Base-by-base conservation (phyloP, 2,797 vertebrate genomes). In the Tangara arthus region DNA sequence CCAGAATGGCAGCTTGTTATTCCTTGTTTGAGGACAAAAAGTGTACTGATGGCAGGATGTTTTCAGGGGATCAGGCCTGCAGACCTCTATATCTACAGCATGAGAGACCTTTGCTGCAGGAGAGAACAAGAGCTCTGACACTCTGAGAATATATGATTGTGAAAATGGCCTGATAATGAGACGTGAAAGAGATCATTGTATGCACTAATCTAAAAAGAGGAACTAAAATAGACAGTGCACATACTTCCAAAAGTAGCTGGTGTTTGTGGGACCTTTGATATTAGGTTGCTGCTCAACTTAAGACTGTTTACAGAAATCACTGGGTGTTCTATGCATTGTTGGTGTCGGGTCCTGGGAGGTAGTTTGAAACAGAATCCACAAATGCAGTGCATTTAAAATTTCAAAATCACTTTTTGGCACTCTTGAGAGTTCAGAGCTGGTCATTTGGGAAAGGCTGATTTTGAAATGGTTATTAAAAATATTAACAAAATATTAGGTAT, bases 21-120 rank as follows among this genome's bases (percentile, higher is more conserved):
- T 93, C 26, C 60, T 87, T 96, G 61, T 96, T 86, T 91, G 82
- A 90, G 73, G 73, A 79, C 82, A 86, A 63, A 78, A 90, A 63
- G 80, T 65, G 30, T 4, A 5, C 28, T 82, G 52, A 59, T 83
- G 70, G 42, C 73, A 83, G 26, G 18, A 63, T 76, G 46, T 39
- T 93, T 91, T 72, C 50, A 78, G 61, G 69, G 39, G 34, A 65
- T 60, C 41, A 20, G 59, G 30, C 8, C 47, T 88, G 68, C 44
- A 91, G 73, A 66, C 55, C 59, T 56, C 28, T 83, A 7, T 1
- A 5, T 32, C 16, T 91, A 47, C 34, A 82, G 37, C 61, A 27
- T 35, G 57, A 66, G 69, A 78, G 24, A 86, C n/a, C 55, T 84
- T 86, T 66, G 42, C 46, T 76, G 55, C 49, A 81, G 76, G 47